Conservation (phyloP, 2,888 invertebrate species). For the Cheilosia vernalis region DNA sequence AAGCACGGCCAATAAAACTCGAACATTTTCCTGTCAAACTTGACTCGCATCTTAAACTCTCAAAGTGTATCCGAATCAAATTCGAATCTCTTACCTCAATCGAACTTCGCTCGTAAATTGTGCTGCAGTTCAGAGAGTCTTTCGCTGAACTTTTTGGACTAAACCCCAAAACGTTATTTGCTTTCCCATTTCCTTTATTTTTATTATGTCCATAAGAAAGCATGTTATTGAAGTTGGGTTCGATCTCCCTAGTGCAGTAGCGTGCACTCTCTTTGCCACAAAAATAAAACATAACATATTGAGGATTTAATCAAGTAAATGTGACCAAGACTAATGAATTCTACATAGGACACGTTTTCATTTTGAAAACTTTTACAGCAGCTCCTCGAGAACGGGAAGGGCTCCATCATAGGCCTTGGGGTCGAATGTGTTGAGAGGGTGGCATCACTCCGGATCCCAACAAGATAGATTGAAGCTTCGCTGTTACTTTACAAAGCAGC, state of each 20-base stretch:
- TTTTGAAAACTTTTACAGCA: constrained; percentile 46
- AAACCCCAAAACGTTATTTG: background rate
- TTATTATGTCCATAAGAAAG: constrained; percentile 2
- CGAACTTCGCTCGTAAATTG: constrained; percentile 29
- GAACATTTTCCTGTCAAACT: background rate
- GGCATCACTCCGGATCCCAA: background rate
- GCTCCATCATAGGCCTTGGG: no score
- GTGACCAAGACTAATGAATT: constrained; percentile 11
- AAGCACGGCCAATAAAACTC: no score
- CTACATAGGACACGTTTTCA: constrained; percentile 37
- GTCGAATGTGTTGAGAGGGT: no score
- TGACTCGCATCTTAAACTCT: constrained; percentile 5
- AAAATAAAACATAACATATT: constrained; percentile 23
- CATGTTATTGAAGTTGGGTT: constrained; percentile 1
- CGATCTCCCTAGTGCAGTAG: background rate
- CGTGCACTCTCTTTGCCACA: background rate
- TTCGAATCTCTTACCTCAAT: constrained; percentile 32
- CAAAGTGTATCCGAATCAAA: constrained; percentile 20
- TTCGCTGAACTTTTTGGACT: background rate
- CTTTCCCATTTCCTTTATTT: background rate
- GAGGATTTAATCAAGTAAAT: constrained; percentile 55
- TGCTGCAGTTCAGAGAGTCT: background rate
- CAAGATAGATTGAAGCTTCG: background rate
- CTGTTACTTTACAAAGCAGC: background rate
- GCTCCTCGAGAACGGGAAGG: background rate